Evolutionary conservation across 2,113 vertebrate species (phyloP), one percentile per base, ranked within the genome.

Genomic region (Bubalus kerabau): DNA sequence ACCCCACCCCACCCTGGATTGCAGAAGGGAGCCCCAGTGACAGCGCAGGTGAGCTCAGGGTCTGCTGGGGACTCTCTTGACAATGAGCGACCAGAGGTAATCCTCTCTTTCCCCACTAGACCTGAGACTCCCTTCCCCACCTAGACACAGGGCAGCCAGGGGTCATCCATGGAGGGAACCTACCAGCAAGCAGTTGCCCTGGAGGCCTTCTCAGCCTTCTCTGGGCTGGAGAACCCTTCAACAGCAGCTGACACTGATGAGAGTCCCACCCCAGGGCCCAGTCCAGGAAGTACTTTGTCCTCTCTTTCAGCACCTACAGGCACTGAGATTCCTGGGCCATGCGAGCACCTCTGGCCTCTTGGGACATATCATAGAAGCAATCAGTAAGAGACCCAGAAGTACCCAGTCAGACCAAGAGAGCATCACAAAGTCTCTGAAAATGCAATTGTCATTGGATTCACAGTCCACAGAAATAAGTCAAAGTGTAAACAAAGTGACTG

Each of bases 321-420:
- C 9, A 82, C 28, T 12, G 40, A 14, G n/a, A 32, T 43, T 71
- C 36, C 67, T 52, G 30, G 6, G 3, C 57, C 32, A 15, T 24
- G 43, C 0, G 59, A n/a, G n/a, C 6, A 32, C 1, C 8, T 60
- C 16, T 57, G 19, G 15, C 2, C 4, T n/a, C 16, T 85, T 3
- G 16, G 23, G 56, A 40, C 21, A 5, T 12, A 43, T 43, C 14
- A 40, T 40, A 40, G 6, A 6, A 71, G 13, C 21, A 17, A 14
- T 60, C 40, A 46, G 15, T 52, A 57, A 74, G 60, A 52, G 64
- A 17, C 40, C 10, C 43, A 76, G 23, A 60, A 56, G 14, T 50
- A 83, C 30, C 48, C 19, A 76, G 0, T 46, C 23, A 57, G 62
- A 64, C 54, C 19, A 32, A 74, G 19, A 84, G 3, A 76, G 14